phyloP scores from a whole-genome alignment of 37 sponge, comb jelly and placozoan genomes.

The Eunapius fragilis region DNA sequence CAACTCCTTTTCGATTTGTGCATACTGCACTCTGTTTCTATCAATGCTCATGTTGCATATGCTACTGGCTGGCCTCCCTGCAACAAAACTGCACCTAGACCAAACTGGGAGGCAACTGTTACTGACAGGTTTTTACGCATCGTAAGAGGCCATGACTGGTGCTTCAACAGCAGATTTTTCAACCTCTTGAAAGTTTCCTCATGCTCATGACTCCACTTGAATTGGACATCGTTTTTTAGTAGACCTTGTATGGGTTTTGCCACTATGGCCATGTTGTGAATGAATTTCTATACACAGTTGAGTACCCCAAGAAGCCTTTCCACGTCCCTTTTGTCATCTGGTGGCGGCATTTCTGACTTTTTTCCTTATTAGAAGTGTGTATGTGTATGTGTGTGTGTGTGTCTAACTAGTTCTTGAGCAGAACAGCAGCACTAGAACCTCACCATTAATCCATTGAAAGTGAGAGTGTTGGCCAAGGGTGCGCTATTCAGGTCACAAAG shows the following conservation, averaged over 20 bases:
- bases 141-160: constrained; percentile 41
- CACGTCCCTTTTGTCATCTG: constrained; percentile 18
- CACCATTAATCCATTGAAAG: too few species aligned
- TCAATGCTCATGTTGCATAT: constrained; percentile 27
- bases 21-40: too few species aligned
- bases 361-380: constrained; percentile 13
- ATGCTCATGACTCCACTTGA: constrained; percentile 6
- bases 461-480: too few species aligned
- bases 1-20: too few species aligned
- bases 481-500: too few species aligned
- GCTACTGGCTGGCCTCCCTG: constrained; percentile 46
- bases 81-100: constrained; percentile 37
- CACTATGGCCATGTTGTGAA: constrained; percentile 28
- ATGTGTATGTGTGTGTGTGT: too few species aligned
- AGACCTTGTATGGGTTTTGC: too few species aligned
- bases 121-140: constrained; percentile 7
- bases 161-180: background rate
- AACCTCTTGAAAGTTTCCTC: constrained; percentile 1
- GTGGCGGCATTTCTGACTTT: constrained; percentile 30
- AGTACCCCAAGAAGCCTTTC: constrained; percentile 5
- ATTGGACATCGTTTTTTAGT: too few species aligned
- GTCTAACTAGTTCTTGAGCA: too few species aligned
- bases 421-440: too few species aligned
- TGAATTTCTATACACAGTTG: constrained; percentile 27
- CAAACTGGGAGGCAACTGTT: constrained; percentile 17